Evolutionary conservation across 1,140 invertebrate genomes (phyloP).

Genomic region (Drosophila sp.): DNA sequence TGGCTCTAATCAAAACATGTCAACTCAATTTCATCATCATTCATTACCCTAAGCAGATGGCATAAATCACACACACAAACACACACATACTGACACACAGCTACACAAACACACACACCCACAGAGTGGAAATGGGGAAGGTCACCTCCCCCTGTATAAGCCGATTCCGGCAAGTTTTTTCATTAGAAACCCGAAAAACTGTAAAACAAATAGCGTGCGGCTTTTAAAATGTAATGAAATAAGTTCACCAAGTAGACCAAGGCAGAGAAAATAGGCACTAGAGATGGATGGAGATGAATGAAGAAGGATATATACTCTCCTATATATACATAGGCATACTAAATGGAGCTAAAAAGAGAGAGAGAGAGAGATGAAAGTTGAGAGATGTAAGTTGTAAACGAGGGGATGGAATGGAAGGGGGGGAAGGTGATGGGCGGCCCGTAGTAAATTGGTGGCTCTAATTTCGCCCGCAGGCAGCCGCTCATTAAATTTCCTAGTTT

Average conservation of each 20-base stretch:
- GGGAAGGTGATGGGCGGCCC: neutral
- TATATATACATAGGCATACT: neutral
- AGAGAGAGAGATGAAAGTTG: neutral
- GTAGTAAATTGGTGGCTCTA: constrained; percentile 21
- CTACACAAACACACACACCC: no score
- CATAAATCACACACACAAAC: neutral
- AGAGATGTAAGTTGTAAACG: neutral
- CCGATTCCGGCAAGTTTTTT: constrained; percentile 15
- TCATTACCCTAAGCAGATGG: constrained; percentile 10
- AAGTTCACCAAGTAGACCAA: constrained; percentile 16
- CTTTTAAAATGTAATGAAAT: constrained; percentile 27
- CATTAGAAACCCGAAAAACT: constrained; percentile 20
- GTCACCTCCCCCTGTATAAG: neutral
- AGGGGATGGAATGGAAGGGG: neutral
- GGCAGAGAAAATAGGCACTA: neutral
- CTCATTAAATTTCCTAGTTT: constrained; percentile 26
- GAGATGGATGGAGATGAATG: neutral
- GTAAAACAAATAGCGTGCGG: constrained; percentile 21
- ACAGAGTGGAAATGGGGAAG: no score
- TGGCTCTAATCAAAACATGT: constrained; percentile 5
- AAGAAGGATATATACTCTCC: neutral
- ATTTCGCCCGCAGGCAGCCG: constrained; percentile 14
- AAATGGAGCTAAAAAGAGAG: neutral
- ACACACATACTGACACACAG: neutral
- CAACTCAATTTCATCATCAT: constrained; percentile 9